These are phyloP conservation scores for Leptinotarsa defecta DNA, from an alignment of 1,140 invertebrate genomes.

Conservation along the genomic window DNA sequence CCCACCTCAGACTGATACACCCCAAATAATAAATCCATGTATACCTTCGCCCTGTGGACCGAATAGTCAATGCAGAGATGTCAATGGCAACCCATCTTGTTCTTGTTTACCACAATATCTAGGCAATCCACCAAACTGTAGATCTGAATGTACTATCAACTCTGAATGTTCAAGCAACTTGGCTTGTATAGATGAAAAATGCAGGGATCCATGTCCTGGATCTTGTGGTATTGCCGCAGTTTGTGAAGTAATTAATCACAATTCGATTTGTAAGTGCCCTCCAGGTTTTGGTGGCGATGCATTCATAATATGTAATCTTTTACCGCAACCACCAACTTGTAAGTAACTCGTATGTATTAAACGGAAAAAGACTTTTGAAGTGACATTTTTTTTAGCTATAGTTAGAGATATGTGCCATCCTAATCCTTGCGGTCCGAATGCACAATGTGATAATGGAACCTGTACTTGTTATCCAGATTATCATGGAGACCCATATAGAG, in stretches of 20 bases:
- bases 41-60: conserved; percentile 76
- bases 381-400: conserved; percentile 30
- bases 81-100: conserved; percentile 63
- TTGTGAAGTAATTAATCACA: conserved; percentile 67
- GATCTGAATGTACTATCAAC: conserved; percentile 67
- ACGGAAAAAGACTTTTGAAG: background rate
- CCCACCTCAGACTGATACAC: conserved; percentile 49
- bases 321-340: conserved; percentile 48
- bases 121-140: conserved; percentile 67
- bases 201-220: conserved; percentile 68
- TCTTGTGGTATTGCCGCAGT: conserved; percentile 66
- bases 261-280: conserved; percentile 66
- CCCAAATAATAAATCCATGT: conserved; percentile 66
- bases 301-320: conserved; percentile 62
- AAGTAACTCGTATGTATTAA: conserved; percentile 42
- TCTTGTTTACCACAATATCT: conserved; percentile 66
- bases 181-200: conserved; percentile 67
- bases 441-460: conserved; percentile 62
- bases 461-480: conserved; percentile 73
- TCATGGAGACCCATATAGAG: conserved; percentile 67
- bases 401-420: conserved; percentile 64
- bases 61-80: conserved; percentile 66
- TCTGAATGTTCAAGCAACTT: conserved; percentile 67
- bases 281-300: conserved; percentile 66
- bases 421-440: conserved; percentile 64